phyloP scores from a whole-genome alignment of 2,113 vertebrate species.

The Neodon shergylaensis region DNA sequence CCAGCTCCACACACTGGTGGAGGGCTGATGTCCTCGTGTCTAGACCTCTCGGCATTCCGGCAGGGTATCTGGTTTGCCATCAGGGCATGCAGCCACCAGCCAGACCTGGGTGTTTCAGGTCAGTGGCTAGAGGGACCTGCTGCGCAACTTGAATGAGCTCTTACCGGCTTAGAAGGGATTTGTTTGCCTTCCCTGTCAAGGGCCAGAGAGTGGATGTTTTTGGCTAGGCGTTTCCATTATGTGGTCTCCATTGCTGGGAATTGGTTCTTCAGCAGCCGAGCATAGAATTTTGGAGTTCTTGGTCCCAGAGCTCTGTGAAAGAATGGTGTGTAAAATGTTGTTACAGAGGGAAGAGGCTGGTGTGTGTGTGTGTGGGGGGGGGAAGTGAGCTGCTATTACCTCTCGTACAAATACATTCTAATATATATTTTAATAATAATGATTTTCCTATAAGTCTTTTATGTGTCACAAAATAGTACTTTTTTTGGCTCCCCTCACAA shows the following conservation, averaged over 20 bases:
- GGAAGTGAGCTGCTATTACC: neutral
- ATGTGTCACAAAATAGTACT: neutral
- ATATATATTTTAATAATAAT: constrained; percentile 24
- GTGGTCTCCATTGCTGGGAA: neutral
- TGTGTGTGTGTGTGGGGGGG: neutral
- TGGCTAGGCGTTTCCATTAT: neutral
- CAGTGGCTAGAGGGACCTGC: neutral
- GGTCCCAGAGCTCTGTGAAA: neutral
- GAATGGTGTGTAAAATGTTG: neutral
- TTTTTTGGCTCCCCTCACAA: constrained; percentile 9
- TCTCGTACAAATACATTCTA: neutral
- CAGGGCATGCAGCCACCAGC: neutral
- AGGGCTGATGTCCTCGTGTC: neutral
- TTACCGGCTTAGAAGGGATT: neutral
- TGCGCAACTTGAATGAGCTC: neutral
- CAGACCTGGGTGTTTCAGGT: constrained; percentile 3
- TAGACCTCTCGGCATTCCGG: neutral
- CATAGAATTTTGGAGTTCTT: neutral
- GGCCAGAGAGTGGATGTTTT: neutral
- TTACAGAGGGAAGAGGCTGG: neutral
- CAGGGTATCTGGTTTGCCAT: neutral
- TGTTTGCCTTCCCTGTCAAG: neutral
- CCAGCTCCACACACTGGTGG: neutral
- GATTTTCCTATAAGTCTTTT: constrained; percentile 30
- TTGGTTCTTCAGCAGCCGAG: neutral